A percentile compares a stretch with the other conserved stretches of the same genome.
These are phyloP conservation scores for Machaerirhynchus nigripectus DNA, from an alignment of 2,113 vertebrate genomes.

Conservation along the genomic window DNA sequence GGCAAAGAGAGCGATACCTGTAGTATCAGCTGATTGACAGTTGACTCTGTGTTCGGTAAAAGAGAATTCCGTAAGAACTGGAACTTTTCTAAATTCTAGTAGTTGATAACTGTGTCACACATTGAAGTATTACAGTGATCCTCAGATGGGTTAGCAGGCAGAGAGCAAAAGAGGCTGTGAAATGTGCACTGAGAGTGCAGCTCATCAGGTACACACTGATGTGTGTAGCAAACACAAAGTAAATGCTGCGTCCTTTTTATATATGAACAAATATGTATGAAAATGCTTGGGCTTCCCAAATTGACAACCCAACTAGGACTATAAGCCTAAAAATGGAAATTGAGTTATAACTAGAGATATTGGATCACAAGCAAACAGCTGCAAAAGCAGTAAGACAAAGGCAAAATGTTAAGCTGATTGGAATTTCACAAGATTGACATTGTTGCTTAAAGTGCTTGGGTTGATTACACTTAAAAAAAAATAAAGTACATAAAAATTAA, in stretches of 20 bases:
- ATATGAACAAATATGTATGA: not conserved
- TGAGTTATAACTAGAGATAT: not conserved
- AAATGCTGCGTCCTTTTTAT: not conserved
- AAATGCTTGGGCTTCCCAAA: not conserved
- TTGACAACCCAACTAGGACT: not conserved
- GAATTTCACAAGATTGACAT: slow-evolving; percentile 59
- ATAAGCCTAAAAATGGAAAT: not conserved
- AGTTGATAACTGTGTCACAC: not conserved
- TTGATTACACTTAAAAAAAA: slow-evolving; percentile 38
- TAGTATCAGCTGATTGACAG: not conserved
- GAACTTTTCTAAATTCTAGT: not conserved
- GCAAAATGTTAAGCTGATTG: slow-evolving; percentile 50
- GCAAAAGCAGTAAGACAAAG: slow-evolving; percentile 6
- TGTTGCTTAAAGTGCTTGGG: slow-evolving; percentile 73
- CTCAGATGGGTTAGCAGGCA: not conserved
- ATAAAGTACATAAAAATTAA: slow-evolving; percentile 35
- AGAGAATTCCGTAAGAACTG: not conserved
- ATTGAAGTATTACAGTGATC: not conserved
- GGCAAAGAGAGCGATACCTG: not conserved
- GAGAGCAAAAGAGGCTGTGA: not conserved
- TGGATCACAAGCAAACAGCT: not conserved
- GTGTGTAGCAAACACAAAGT: not conserved
- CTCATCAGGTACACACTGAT: rapidly evolving
- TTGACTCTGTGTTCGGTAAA: not conserved
- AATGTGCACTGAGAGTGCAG: not conserved